Conservation (phyloP, 2,797 vertebrate genomes). For the Oreochromis grahami region DNA sequence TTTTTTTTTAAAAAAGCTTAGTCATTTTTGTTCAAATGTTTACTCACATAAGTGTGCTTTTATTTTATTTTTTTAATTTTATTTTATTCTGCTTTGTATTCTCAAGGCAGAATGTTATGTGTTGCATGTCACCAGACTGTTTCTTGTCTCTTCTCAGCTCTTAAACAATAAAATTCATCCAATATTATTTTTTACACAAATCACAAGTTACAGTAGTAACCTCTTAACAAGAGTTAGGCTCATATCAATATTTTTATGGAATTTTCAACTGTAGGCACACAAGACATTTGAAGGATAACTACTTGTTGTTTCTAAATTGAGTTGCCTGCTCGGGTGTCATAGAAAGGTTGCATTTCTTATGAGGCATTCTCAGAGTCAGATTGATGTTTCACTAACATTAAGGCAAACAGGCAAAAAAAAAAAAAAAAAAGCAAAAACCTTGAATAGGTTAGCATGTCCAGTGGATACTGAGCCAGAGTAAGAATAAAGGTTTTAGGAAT, state of each 20-base stretch:
- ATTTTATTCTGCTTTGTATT: not conserved
- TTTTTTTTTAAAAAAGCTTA: not conserved
- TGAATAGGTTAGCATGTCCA: not conserved
- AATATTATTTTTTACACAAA: not conserved
- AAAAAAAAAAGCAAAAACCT: not conserved
- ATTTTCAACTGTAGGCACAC: not conserved
- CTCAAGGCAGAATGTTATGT: not conserved
- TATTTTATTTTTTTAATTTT: not conserved
- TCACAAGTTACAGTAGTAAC: not conserved
- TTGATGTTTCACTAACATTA: not conserved
- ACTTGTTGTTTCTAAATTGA: not conserved
- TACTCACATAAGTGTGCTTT: not conserved
- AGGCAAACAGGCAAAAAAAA: not conserved
- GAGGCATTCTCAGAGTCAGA: not conserved
- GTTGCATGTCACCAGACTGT: not conserved
- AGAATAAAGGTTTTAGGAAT: not conserved
- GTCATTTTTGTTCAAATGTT: not conserved
- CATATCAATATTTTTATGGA: not conserved
- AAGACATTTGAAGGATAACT: not conserved
- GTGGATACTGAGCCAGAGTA: not conserved
- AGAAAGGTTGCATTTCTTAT: not conserved
- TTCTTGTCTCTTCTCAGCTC: not conserved
- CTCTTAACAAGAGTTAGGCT: not conserved
- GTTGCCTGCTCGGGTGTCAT: not conserved
- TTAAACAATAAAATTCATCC: not conserved